A percentile compares a stretch with the other conserved stretches of the same genome.
Evolutionary conservation across 2,888 invertebrate species (phyloP).

Genomic region (Lordiphosa andalusiaca): DNA sequence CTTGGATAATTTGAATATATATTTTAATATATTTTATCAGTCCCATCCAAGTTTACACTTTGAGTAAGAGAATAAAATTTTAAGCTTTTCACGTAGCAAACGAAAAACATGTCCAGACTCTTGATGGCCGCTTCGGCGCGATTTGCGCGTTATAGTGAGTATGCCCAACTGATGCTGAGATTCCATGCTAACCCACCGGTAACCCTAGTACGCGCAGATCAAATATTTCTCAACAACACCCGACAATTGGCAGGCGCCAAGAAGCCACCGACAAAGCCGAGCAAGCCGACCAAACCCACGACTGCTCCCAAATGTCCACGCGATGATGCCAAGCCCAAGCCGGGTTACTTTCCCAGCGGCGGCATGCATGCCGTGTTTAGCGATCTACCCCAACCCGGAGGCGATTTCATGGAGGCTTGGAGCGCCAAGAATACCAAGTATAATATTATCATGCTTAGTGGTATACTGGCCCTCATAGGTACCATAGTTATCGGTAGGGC

Average conservation of each 20-base stretch:
- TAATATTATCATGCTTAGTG: conserved; percentile 41
- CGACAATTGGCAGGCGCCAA: conserved; percentile 27
- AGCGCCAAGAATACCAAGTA: conserved; percentile 49
- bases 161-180: neutral
- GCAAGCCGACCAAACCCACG: conserved; percentile 13
- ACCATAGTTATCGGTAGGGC: neutral
- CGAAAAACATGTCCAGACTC: conserved; percentile 40
- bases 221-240: conserved; percentile 15
- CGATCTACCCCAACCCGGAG: conserved; percentile 52
- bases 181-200: neutral
- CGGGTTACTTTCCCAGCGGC: conserved; percentile 49
- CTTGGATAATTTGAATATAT: neutral
- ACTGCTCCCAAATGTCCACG: conserved; percentile 25
- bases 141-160: conserved; percentile 36
- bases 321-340: conserved; percentile 9
- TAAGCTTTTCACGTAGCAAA: conserved; percentile 2
- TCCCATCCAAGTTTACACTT: conserved; percentile 20
- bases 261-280: conserved; percentile 1
- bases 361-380: conserved; percentile 50
- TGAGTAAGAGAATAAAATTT: conserved; percentile 7
- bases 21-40: conserved; percentile 17
- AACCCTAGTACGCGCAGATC: conserved; percentile 16
- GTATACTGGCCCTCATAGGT: conserved; percentile 37
- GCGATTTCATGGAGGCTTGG: conserved; percentile 45
- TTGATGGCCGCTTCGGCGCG: conserved; percentile 31